Evolutionary conservation across 2,888 invertebrate genomes (phyloP).

Genomic region (Thymelicus acteon): DNA sequence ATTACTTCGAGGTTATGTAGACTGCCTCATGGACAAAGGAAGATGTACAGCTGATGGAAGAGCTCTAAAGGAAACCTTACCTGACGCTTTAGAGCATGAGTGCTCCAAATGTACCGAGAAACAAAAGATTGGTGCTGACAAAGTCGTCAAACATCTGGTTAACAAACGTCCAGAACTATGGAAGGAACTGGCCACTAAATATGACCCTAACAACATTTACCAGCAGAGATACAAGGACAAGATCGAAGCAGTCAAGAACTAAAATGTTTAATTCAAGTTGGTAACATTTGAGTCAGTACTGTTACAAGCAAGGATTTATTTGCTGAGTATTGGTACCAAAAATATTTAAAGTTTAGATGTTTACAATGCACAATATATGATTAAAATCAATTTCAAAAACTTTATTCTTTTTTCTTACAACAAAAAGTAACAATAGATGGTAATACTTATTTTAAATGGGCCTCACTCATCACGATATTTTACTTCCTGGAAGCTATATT

Average conservation of each 20-base stretch:
- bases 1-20: conserved; percentile 87
- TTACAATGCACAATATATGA: not conserved
- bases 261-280: conserved; percentile 15
- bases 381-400: not conserved
- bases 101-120: conserved; percentile 89
- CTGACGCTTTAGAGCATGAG: conserved; percentile 89
- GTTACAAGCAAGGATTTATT: conserved; percentile 12
- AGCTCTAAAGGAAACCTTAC: conserved; percentile 85
- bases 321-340: conserved; percentile 14
- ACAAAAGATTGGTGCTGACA: conserved; percentile 83
- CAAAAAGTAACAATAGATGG: not conserved
- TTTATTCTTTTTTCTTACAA: not conserved
- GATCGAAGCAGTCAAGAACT: conserved; percentile 60
- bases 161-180: conserved; percentile 88
- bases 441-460: not conserved
- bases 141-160: conserved; percentile 87
- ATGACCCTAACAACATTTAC: conserved; percentile 89
- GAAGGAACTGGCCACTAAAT: conserved; percentile 87
- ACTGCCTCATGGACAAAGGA: conserved; percentile 87
- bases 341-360: not conserved
- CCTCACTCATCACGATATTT: too few species aligned
- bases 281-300: not conserved
- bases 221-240: conserved; percentile 86
- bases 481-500: too few species aligned
- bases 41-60: conserved; percentile 88